Conservation (phyloP, 2,888 invertebrate species). For the Sicus ferrugineus region DNA sequence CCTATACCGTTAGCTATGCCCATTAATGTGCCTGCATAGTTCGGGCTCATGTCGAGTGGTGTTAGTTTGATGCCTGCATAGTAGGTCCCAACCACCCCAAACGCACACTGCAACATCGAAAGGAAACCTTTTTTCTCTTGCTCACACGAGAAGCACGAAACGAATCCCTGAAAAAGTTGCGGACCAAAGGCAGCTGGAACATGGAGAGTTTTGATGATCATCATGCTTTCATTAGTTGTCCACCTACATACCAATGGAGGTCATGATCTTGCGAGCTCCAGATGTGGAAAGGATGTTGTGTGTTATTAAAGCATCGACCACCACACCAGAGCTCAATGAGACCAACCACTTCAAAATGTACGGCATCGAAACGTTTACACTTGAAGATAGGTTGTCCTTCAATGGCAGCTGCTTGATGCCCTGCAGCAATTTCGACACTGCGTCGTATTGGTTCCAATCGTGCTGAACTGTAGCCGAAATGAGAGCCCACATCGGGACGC, state of each 20-base stretch:
- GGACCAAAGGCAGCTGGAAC: constrained; percentile 71
- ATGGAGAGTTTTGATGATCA: too few relatives aligned
- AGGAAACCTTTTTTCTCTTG: constrained; percentile 65
- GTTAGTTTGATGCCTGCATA: constrained; percentile 73
- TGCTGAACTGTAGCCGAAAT: constrained; percentile 73
- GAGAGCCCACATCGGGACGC: constrained; percentile 75
- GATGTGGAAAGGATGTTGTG: constrained; percentile 66
- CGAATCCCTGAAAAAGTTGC: constrained; percentile 70
- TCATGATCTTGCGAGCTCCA: constrained; percentile 64
- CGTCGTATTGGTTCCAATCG: constrained; percentile 70
- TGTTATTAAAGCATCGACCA: constrained; percentile 73
- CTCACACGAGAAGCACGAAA: constrained; percentile 72
- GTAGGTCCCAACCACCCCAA: constrained; percentile 76
- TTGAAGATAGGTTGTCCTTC: constrained; percentile 65
- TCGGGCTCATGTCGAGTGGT: constrained; percentile 72
- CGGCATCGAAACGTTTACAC: constrained; percentile 67
- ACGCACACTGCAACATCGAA: constrained; percentile 71
- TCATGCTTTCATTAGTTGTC: background rate
- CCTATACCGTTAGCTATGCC: constrained; percentile 75
- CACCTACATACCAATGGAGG: constrained; percentile 69
- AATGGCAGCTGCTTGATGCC: constrained; percentile 67
- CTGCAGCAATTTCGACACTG: constrained; percentile 68
- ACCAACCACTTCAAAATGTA: constrained; percentile 69
- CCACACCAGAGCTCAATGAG: constrained; percentile 68
- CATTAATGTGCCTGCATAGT: constrained; percentile 73